Conservation (phyloP, 2,888 invertebrate species). For the Campoplex nolae region DNA sequence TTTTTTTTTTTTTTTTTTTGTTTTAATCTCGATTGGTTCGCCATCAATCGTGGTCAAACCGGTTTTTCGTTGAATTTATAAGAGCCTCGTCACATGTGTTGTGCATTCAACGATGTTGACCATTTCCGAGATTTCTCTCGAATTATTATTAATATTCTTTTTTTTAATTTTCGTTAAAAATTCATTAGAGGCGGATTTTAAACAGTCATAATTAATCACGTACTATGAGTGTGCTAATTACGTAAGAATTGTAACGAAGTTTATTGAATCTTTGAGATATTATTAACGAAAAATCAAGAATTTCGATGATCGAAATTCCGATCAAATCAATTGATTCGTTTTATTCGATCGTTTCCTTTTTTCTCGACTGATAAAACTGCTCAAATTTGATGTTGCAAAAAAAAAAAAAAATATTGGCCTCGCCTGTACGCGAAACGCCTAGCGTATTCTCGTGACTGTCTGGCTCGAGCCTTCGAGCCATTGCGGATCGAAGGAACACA, state of each 20-base stretch:
- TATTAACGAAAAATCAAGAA: not conserved
- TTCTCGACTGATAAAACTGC: not conserved
- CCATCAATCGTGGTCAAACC: constrained; percentile 55
- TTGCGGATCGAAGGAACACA: constrained; percentile 57
- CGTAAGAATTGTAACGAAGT: not conserved
- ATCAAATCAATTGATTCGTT: not conserved
- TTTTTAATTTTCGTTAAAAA: not conserved
- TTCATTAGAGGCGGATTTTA: not conserved
- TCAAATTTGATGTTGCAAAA: not conserved
- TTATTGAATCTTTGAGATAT: not conserved
- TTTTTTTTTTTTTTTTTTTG: not conserved
- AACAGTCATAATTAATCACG: not conserved
- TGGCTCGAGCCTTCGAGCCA: constrained; percentile 56
- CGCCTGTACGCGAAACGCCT: constrained; percentile 50
- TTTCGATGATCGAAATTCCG: not conserved
- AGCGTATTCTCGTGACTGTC: constrained; percentile 54
- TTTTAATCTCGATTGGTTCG: constrained; percentile 48
- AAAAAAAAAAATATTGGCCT: constrained; percentile 29
- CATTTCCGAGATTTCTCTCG: constrained; percentile 28
- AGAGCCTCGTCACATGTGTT: constrained; percentile 35
- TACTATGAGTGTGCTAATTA: not conserved
- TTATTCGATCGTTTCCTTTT: not conserved
- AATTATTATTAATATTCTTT: constrained; percentile 12
- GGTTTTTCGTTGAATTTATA: constrained; percentile 55
- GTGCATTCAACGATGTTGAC: constrained; percentile 4